Percentiles rank a stretch among this genome's conserved stretches.
These are phyloP conservation scores for Threskiornis aethiopicus DNA, from an alignment of 2,797 vertebrate genomes.

Conservation along the genomic window DNA sequence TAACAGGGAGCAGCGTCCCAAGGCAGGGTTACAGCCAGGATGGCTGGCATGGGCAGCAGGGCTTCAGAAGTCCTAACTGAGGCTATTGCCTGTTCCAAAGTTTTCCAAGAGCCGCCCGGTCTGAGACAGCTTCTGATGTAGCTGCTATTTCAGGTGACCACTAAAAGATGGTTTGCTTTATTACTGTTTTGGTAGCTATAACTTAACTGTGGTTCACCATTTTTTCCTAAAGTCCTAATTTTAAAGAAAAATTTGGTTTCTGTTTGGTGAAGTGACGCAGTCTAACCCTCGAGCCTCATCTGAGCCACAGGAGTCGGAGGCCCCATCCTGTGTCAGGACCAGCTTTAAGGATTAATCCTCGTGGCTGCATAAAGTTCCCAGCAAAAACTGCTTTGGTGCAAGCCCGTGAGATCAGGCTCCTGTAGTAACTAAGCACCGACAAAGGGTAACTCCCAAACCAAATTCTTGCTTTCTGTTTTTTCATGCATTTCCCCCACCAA, in stretches of 20 bases:
- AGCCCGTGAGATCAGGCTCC: background rate
- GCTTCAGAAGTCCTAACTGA: background rate
- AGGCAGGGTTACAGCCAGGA: background rate
- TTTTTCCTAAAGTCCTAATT: background rate
- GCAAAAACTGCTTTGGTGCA: background rate
- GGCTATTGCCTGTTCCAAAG: background rate
- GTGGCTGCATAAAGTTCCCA: background rate
- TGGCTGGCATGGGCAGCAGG: background rate
- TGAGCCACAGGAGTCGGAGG: background rate
- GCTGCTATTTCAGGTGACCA: background rate
- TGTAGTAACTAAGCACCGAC: background rate
- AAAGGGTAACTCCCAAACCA: background rate
- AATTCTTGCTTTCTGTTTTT: background rate
- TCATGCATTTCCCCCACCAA: background rate
- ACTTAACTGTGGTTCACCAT: background rate
- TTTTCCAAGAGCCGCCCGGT: background rate
- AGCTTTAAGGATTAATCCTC: background rate
- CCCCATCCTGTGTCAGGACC: background rate
- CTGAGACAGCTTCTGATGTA: background rate
- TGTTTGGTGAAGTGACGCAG: rapidly evolving
- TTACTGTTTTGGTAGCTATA: background rate
- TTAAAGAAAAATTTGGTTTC: background rate
- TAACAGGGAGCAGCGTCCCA: rapidly evolving
- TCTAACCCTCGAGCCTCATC: background rate
- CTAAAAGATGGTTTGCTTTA: background rate